These are phyloP conservation scores for Meteorus cinctellus DNA, from an alignment of 2,888 invertebrate genomes.

Conservation along the genomic window DNA sequence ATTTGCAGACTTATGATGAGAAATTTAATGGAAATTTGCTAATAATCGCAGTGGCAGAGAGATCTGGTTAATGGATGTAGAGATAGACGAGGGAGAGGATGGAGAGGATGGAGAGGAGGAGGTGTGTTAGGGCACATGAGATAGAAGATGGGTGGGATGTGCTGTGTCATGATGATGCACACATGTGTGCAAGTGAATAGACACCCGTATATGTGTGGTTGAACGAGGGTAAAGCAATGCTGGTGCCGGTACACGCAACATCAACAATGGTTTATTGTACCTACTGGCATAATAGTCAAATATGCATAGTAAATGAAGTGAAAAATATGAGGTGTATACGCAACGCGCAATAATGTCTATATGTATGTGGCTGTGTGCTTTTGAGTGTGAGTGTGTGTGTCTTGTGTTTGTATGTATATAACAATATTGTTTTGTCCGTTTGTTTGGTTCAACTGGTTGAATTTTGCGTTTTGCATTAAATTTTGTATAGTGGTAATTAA, in stretches of 20 bases:
- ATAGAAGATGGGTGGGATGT: not conserved
- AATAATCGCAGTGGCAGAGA: not conserved
- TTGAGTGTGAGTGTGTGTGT: not conserved
- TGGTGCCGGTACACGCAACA: conserved; percentile 3
- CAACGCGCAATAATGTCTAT: not conserved
- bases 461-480: conserved; percentile 32
- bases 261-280: conserved; percentile 15
- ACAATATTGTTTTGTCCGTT: not conserved
- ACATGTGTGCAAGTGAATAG: not conserved
- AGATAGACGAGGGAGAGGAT: not conserved
- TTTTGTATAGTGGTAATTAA: conserved; percentile 39
- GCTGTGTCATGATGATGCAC: not conserved
- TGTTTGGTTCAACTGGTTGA: conserved; percentile 28
- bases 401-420: not conserved
- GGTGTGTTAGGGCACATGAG: not conserved
- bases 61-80: not conserved
- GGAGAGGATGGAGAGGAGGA: not conserved
- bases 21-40: conserved; percentile 4
- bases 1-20: conserved; percentile 2
- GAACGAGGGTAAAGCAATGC: not conserved
- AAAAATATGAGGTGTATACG: conserved; percentile 2
- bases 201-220: not conserved
- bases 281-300: conserved; percentile 2
- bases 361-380: not conserved
- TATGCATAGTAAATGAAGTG: conserved; percentile 5